Evolutionary conservation across 2,797 vertebrate species (phyloP).

Genomic region (Helicolenus hilgendorfi): DNA sequence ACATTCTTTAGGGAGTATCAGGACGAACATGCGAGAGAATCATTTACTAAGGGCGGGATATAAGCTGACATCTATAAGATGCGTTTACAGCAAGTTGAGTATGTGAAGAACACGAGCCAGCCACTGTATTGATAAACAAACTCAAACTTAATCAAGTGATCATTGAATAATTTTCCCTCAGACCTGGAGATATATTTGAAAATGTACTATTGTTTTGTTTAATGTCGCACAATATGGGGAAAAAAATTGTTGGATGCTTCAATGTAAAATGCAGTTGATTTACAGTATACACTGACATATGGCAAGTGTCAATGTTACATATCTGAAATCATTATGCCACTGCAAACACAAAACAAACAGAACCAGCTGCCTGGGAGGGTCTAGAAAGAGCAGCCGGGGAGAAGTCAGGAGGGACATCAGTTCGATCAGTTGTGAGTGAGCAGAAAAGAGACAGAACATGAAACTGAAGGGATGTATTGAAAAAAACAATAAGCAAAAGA

Average conservation of each 20-base stretch:
- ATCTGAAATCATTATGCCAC: conserved; percentile 33
- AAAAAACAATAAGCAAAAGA: conserved; percentile 75
- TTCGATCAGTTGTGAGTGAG: conserved; percentile 58
- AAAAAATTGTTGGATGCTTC: not conserved
- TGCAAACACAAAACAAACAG: conserved; percentile 30
- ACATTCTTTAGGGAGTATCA: conserved; percentile 59
- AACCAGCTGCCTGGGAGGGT: conserved; percentile 21
- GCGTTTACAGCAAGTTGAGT: not conserved
- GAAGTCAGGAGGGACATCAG: conserved; percentile 50
- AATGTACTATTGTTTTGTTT: not conserved
- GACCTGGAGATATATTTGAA: not conserved
- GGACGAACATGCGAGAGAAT: conserved; percentile 55
- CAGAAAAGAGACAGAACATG: conserved; percentile 55
- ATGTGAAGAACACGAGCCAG: not conserved
- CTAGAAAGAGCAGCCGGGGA: conserved; percentile 43
- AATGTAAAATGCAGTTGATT: not conserved
- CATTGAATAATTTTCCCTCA: not conserved
- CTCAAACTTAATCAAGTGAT: not conserved
- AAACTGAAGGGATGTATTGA: conserved; percentile 69
- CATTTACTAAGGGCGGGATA: conserved; percentile 15
- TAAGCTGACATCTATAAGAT: conserved; percentile 13
- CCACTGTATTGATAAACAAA: not conserved
- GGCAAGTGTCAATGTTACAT: conserved; percentile 19
- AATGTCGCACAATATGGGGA: not conserved
- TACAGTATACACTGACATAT: conserved; percentile 10